Conservation (phyloP, 2,888 invertebrate genomes). For the Cephus rjabovi region DNA sequence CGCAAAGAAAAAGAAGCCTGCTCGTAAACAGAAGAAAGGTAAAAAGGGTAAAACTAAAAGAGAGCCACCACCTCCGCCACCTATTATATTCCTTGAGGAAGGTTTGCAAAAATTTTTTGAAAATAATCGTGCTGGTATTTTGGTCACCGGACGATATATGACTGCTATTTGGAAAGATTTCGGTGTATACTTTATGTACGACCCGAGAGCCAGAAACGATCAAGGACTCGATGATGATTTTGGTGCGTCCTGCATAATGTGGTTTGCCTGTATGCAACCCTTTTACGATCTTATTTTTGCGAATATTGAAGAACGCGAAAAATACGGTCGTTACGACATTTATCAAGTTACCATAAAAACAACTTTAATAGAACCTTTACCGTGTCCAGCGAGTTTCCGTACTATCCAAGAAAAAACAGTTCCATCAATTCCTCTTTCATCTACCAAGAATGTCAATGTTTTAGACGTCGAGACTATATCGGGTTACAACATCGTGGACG, state of each 20-base stretch:
- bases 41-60: slow-evolving; percentile 25
- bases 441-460: slow-evolving; percentile 33
- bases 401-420: slow-evolving; percentile 39
- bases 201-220: slow-evolving; percentile 44
- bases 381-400: slow-evolving; percentile 50
- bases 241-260: slow-evolving; percentile 51
- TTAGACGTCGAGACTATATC: slow-evolving; percentile 45
- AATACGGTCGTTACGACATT: slow-evolving; percentile 47
- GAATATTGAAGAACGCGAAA: slow-evolving; percentile 48
- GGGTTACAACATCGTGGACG: slow-evolving; percentile 43
- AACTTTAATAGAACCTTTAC: slow-evolving; percentile 48
- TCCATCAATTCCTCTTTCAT: slow-evolving; percentile 34
- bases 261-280: slow-evolving; percentile 58
- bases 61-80: slow-evolving; percentile 37
- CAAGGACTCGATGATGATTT: slow-evolving; percentile 35
- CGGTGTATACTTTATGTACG: slow-evolving; percentile 57
- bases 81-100: slow-evolving; percentile 47
- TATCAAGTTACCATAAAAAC: slow-evolving; percentile 47
- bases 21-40: slow-evolving; percentile 8
- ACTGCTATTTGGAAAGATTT: slow-evolving; percentile 55
- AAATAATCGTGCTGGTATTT: slow-evolving; percentile 52
- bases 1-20: neutral
- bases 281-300: slow-evolving; percentile 45
- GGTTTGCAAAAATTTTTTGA: slow-evolving; percentile 52
- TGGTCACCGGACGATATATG: slow-evolving; percentile 46